Evolutionary conservation across 2,113 vertebrate genomes (phyloP), one percentile per base, ranked within the genome.

Genomic region (Hypomesus transpacificus): DNA sequence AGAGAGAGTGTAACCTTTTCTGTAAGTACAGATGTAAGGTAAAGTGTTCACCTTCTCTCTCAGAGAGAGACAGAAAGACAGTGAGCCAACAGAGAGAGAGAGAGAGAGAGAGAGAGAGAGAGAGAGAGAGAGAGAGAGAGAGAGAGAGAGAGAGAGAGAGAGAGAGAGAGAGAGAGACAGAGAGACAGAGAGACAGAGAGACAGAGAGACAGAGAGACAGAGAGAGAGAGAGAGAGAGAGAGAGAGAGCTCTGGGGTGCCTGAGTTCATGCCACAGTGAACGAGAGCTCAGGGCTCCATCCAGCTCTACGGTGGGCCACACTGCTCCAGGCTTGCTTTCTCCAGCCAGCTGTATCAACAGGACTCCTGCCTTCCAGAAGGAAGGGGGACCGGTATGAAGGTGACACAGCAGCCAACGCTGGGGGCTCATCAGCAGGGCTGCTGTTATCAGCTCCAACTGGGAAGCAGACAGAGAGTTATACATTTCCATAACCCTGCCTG

Each of bases 241-340:
- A 39, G 31, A 24, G 22, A 80, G 7, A 62, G 79, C 79, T 73
- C 69, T 70, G 22, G 65, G 51, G 56, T 69, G 75, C 76, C 53
- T 20, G 57, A 7, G 56, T 46, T 46, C 39, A 9, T 46, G 39
- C 39, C 75, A 53, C 21, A 59, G 75, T 75, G 73, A 71, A 18
- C 68, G 18, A 59, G 39, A 63, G 53, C 59, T 26, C 51, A 66
- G 46, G 53, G 17, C 66, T n/a, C 17, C 21, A 7, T n/a, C 54
- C 26, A 21, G 26, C 21, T 26, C 57, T 46, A 46, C 39, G 39
- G 39, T 46, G 39, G 39, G 39, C 7, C 9, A 9, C 39, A 46
- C 39, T 2, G 39, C 39, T 46, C 39, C 39, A 46, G 39, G 39
- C 39, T 11, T 46, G 39, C 39, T 7, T 46, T 9, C 39, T 46